These are phyloP conservation scores for Myrmophylax atrothorax DNA, from an alignment of 2,113 vertebrate species.

Conservation along the genomic window DNA sequence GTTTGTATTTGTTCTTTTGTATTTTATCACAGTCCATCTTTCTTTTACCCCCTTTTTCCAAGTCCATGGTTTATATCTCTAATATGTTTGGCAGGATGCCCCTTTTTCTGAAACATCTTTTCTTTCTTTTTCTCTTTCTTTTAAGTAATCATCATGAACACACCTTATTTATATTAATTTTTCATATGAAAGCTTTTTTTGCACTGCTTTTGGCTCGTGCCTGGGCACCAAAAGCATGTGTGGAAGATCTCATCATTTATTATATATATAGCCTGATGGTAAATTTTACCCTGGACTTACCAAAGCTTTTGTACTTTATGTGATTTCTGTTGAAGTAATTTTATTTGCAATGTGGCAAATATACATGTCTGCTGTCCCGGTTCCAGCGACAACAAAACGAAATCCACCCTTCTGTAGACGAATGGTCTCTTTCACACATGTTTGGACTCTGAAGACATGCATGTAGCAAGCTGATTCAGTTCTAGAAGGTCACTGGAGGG, in stretches of 20 bases:
- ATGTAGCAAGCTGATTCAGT: constrained; percentile 83
- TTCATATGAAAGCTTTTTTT: constrained; percentile 81
- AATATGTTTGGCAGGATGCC: constrained; percentile 81
- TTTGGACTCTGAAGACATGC: constrained; percentile 91
- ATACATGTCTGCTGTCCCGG: constrained; percentile 73
- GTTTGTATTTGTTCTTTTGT: constrained; percentile 99
- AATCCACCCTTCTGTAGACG: constrained; percentile 77
- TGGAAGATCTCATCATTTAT: constrained; percentile 78
- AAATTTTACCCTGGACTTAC: constrained; percentile 62
- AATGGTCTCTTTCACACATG: constrained; percentile 88
- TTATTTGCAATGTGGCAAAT: constrained; percentile 79
- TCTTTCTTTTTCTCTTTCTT: constrained; percentile 44
- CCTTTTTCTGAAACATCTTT: constrained; percentile 58
- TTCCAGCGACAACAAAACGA: constrained; percentile 81
- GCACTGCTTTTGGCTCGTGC: constrained; percentile 84
- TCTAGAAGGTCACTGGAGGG: constrained; percentile 86
- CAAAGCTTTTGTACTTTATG: constrained; percentile 75
- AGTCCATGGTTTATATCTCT: constrained; percentile 79
- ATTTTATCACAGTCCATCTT: constrained; percentile 82
- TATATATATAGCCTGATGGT: constrained; percentile 73
- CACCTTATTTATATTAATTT: constrained; percentile 62
- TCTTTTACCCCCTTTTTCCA: constrained; percentile 75
- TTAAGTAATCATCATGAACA: constrained; percentile 52
- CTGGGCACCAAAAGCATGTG: constrained; percentile 79
- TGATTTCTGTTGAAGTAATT: constrained; percentile 77